Conservation (phyloP, 2,797 vertebrate species). For the Malurus splendens region DNA sequence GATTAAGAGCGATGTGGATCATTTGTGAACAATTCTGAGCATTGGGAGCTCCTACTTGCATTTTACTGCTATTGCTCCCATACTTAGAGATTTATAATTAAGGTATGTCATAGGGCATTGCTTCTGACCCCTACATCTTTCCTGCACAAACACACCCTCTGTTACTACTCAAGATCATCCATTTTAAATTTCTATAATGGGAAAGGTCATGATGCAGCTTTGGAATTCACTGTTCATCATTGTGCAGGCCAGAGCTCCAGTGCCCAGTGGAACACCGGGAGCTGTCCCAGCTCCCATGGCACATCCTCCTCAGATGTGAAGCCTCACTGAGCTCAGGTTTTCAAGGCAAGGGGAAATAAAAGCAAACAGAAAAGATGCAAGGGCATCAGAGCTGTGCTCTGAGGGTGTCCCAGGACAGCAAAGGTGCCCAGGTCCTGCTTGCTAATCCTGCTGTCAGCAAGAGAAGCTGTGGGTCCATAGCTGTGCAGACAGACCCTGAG, state of each 20-base stretch:
- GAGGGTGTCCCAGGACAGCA: not conserved
- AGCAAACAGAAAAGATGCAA: not conserved
- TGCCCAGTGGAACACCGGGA: not conserved
- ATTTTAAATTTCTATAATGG: not conserved
- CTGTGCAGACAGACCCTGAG: not conserved
- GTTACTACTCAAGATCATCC: not conserved
- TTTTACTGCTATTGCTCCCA: not conserved
- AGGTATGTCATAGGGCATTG: not conserved
- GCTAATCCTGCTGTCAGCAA: not conserved
- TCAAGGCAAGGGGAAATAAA: not conserved
- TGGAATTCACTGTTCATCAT: not conserved
- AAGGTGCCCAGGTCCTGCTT: not conserved
- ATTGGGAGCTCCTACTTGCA: not conserved
- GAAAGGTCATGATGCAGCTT: not conserved
- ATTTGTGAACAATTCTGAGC: not conserved
- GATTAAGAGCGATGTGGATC: not conserved
- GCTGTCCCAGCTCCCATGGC: not conserved
- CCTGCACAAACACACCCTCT: not conserved
- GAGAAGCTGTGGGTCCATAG: rapidly evolving
- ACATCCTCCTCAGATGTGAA: not conserved
- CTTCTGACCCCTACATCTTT: not conserved
- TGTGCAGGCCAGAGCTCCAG: not conserved
- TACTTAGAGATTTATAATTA: not conserved
- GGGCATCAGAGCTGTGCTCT: not conserved
- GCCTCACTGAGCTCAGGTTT: not conserved